Percentiles rank a stretch among this genome's conserved stretches.
Conservation (phyloP, 1,140 invertebrate genomes). For the Brachystomella parvula region DNA sequence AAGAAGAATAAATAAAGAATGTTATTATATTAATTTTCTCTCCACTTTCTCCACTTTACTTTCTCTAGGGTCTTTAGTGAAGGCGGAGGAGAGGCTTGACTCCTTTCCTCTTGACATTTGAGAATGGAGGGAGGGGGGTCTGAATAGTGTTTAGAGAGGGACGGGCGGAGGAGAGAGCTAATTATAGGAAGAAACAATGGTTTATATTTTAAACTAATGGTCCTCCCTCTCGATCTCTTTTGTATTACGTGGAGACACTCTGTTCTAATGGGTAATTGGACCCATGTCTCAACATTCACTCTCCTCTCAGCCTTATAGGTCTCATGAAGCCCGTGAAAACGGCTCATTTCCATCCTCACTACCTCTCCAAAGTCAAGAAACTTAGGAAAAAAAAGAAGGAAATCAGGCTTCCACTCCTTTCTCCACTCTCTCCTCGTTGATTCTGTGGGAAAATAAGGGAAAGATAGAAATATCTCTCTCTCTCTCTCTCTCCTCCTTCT, state of each 20-base stretch:
- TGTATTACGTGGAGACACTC: not conserved
- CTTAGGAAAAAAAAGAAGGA: not conserved
- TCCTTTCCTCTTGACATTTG: too few relatives aligned
- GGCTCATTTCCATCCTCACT: not conserved
- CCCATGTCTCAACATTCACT: conserved; percentile 1
- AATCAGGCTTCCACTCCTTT: not conserved
- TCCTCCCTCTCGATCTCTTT: not conserved
- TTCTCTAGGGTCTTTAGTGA: conserved; percentile 22
- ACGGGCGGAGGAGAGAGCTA: not conserved
- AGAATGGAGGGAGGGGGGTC: not conserved
- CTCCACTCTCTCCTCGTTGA: too few relatives aligned
- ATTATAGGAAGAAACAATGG: too few relatives aligned
- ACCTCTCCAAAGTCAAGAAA: not conserved
- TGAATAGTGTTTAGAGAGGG: conserved; percentile 1
- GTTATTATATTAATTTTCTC: conserved; percentile 9
- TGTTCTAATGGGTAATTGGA: conserved; percentile 10
- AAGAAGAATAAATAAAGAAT: too few relatives aligned
- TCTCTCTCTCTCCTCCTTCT: too few relatives aligned
- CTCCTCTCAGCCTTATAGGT: too few relatives aligned
- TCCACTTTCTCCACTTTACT: conserved; percentile 17
- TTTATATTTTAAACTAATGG: not conserved
- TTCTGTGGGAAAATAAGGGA: too few relatives aligned
- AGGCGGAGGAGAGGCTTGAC: too few relatives aligned
- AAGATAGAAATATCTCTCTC: too few relatives aligned
- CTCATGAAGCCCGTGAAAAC: too few relatives aligned